Conservation (phyloP, 2,888 invertebrate species). For the Clistopyga incitator region DNA sequence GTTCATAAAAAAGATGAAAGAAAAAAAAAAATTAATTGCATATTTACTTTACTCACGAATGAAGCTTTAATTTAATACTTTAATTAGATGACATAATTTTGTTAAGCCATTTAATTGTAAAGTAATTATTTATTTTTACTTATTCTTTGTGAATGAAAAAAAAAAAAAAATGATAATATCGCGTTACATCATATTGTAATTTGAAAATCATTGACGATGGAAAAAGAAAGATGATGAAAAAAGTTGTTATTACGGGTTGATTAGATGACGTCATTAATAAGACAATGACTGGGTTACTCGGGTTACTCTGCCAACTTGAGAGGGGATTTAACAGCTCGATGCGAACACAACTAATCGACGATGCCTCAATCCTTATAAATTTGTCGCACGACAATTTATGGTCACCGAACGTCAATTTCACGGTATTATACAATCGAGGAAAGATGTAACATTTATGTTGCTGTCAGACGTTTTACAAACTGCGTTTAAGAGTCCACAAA, state of each 20-base stretch:
- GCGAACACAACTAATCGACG: not conserved
- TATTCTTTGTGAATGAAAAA: too few species aligned
- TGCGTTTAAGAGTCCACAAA: not conserved
- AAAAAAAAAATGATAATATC: too few species aligned
- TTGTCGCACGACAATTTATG: slow-evolving; percentile 7
- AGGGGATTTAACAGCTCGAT: not conserved
- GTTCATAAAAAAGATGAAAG: not conserved
- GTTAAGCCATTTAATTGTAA: not conserved
- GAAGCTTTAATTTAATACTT: not conserved
- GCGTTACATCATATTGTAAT: too few species aligned
- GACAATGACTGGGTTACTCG: slow-evolving; percentile 16
- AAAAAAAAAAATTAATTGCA: not conserved
- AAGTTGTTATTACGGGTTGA: not conserved
- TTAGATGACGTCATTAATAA: not conserved
- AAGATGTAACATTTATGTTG: not conserved
- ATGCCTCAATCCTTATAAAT: not conserved
- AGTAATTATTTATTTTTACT: too few species aligned
- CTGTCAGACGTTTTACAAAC: not conserved
- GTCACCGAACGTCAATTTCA: slow-evolving; percentile 7
- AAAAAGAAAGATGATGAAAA: too few species aligned
- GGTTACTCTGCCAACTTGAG: not conserved
- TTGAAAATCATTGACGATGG: too few species aligned
- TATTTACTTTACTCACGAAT: not conserved
- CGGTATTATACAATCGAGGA: not conserved
- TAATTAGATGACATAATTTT: not conserved